Evolutionary conservation across 2,888 invertebrate genomes (phyloP).

Genomic region (Microplitis manilae): DNA sequence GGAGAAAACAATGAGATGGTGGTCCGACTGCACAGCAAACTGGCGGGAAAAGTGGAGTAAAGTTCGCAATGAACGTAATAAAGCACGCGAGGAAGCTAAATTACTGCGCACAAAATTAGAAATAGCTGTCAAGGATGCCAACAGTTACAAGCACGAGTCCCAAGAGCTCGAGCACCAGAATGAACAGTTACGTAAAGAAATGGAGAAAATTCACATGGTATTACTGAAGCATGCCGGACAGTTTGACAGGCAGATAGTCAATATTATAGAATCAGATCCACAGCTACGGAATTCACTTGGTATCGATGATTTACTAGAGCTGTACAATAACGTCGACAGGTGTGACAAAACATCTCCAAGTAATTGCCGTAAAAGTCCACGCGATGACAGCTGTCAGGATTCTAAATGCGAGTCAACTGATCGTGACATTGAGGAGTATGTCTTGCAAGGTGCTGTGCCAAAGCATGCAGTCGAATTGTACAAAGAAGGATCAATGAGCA

Average conservation of each 20-base stretch:
- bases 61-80: constrained; percentile 93
- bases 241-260: constrained; percentile 74
- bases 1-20: constrained; percentile 99
- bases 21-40: constrained; percentile 97
- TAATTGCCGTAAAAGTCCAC: constrained; percentile 48
- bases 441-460: constrained; percentile 78
- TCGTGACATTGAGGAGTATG: constrained; percentile 76
- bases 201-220: constrained; percentile 83
- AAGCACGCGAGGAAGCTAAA: constrained; percentile 91
- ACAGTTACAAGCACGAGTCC: constrained; percentile 83
- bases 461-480: constrained; percentile 75
- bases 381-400: constrained; percentile 54
- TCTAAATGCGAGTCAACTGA: constrained; percentile 51
- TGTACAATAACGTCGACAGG: constrained; percentile 61
- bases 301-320: constrained; percentile 62
- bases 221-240: constrained; percentile 81
- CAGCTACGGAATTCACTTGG: constrained; percentile 63
- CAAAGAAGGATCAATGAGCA: constrained; percentile 62
- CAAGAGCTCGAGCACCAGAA: constrained; percentile 85
- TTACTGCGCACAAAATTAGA: constrained; percentile 87
- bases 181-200: constrained; percentile 83
- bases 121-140: constrained; percentile 82
- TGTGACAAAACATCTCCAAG: constrained; percentile 47
- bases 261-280: constrained; percentile 65
- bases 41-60: constrained; percentile 98